Percentiles rank a stretch among this genome's conserved stretches.
Evolutionary conservation across 92 coral and sea anemone species (phyloP).

Genomic region (Isaurus tuberculatus): DNA sequence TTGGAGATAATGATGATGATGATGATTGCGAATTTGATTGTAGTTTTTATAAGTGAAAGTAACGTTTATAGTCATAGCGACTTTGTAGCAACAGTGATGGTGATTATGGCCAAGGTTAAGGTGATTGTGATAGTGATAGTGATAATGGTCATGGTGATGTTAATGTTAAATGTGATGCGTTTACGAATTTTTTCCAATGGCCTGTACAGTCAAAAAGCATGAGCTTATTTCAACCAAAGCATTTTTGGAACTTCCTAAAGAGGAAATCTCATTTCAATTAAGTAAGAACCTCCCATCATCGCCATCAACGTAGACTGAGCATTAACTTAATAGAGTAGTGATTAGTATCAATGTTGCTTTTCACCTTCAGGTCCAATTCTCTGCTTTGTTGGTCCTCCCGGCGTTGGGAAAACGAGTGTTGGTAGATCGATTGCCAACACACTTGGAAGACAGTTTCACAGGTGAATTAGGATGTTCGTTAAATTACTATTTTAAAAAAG

Average conservation of each 20-base stretch:
- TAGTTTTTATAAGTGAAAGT: not conserved
- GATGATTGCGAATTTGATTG: not conserved
- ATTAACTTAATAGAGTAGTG: not conserved
- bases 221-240: too few relatives aligned
- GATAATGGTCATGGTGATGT: not conserved
- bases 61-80: not conserved
- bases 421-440: conserved; percentile 92
- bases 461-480: conserved; percentile 39
- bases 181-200: too few relatives aligned
- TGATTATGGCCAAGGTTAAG: too few relatives aligned
- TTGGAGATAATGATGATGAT: not conserved
- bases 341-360: not conserved
- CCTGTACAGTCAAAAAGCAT: too few relatives aligned
- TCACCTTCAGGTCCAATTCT: conserved; percentile 77
- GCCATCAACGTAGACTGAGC: not conserved
- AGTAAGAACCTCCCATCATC: not conserved
- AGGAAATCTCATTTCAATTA: too few relatives aligned
- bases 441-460: conserved; percentile 89
- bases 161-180: too few relatives aligned
- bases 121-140: too few relatives aligned
- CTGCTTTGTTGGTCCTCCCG: conserved; percentile 96
- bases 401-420: conserved; percentile 93
- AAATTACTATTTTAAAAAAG: too few relatives aligned
- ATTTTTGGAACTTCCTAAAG: too few relatives aligned
- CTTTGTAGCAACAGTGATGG: not conserved